Conservation (phyloP, 2,888 invertebrate species). For the Capitulum mitella region DNA sequence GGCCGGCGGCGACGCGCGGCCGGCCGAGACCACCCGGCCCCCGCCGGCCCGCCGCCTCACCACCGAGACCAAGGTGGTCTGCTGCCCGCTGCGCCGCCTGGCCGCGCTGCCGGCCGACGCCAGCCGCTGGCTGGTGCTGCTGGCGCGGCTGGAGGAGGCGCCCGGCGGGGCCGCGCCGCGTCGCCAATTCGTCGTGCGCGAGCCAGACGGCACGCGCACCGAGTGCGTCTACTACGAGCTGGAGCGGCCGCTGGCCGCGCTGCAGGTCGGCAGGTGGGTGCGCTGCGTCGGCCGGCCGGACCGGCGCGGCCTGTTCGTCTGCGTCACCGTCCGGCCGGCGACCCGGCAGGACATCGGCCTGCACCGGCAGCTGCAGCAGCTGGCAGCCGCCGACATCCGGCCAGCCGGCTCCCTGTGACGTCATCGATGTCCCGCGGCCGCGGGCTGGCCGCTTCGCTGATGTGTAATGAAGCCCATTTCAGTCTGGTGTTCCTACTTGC, state of each 20-base stretch:
- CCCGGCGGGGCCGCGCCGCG: not conserved
- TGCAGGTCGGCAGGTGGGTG: not conserved
- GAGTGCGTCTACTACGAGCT: conserved; percentile 19
- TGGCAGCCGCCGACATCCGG: no score
- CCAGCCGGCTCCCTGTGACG: not conserved
- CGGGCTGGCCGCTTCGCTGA: no score
- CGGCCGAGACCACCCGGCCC: not conserved
- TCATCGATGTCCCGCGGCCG: no score
- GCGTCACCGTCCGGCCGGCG: not conserved
- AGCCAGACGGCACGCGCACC: not conserved
- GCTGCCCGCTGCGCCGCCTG: not conserved
- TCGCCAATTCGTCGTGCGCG: not conserved
- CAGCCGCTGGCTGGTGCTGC: conserved; percentile 14
- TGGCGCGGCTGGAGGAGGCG: conserved; percentile 6
- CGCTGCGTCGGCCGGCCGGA: conserved; percentile 19
- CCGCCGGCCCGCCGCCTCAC: not conserved
- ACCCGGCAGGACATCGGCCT: conserved; percentile 1
- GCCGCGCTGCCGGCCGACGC: not conserved
- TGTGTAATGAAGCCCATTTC: no score
- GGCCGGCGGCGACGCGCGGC: not conserved
- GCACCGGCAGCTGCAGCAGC: conserved; percentile 17
- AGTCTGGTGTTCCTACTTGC: no score
- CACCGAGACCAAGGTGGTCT: not conserved
- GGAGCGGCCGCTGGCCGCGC: conserved; percentile 1
- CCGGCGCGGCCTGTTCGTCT: conserved; percentile 5